A percentile compares a stretch with the other conserved stretches of the same genome.
phyloP scores from a whole-genome alignment of 2,797 vertebrate species.

The Moxostoma hubbsi region DNA sequence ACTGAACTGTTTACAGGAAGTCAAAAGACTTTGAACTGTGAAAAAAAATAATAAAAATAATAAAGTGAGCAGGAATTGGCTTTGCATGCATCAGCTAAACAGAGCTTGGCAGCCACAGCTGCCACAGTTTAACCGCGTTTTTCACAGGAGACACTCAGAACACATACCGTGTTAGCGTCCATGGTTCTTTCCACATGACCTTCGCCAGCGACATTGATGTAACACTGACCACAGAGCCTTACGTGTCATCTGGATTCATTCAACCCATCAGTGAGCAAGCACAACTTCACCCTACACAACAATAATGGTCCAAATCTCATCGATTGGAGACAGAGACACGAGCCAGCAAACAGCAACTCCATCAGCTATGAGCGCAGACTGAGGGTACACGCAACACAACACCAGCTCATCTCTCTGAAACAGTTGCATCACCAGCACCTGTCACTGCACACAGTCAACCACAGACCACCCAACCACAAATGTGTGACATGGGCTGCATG shows the following conservation, averaged over 20 bases:
- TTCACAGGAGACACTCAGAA: constrained; percentile 76
- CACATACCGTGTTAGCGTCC: constrained; percentile 87
- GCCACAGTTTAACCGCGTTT: constrained; percentile 37
- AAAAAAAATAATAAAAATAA: not conserved
- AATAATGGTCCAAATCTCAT: constrained; percentile 93
- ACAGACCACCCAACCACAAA: constrained; percentile 8
- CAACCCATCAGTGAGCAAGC: constrained; percentile 90
- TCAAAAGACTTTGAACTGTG: not conserved
- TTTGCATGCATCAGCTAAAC: not conserved
- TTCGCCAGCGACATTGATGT: constrained; percentile 96
- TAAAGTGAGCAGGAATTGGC: not conserved
- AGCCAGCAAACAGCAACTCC: constrained; percentile 91
- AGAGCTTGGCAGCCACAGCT: not conserved
- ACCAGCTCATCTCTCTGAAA: not conserved
- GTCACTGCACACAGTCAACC: not conserved
- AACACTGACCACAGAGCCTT: constrained; percentile 88
- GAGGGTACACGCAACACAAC: constrained; percentile 77
- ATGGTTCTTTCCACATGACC: constrained; percentile 89
- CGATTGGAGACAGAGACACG: constrained; percentile 92
- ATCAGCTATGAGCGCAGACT: constrained; percentile 91
- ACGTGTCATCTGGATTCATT: constrained; percentile 81
- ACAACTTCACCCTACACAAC: constrained; percentile 93
- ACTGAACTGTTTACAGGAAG: not conserved
- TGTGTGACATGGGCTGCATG: not conserved
- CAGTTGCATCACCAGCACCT: not conserved